Conservation (phyloP, 2,797 vertebrate species). For the Gallirallus australis region DNA sequence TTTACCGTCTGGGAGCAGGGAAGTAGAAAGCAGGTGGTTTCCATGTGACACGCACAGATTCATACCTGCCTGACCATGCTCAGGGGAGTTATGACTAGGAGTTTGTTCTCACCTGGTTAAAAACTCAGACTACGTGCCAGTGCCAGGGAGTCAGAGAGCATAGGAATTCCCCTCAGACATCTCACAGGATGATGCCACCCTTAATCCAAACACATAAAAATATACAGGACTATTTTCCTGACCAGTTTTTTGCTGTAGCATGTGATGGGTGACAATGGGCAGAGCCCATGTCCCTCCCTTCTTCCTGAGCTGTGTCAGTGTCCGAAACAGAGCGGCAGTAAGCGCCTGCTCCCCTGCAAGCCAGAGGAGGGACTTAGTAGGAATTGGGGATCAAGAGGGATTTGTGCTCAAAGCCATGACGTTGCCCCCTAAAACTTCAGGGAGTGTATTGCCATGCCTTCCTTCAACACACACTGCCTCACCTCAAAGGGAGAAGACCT, state of each 20-base stretch:
- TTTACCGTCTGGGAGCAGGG: background rate
- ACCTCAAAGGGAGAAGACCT: accelerated
- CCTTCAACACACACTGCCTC: background rate
- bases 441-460: background rate
- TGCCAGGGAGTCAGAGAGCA: background rate
- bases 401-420: background rate
- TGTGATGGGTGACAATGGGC: background rate
- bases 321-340: background rate
- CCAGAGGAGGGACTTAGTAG: background rate
- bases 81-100: background rate
- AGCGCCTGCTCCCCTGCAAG: background rate
- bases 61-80: background rate
- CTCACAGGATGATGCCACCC: background rate
- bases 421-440: background rate
- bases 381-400: background rate
- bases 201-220: background rate
- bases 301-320: accelerated
- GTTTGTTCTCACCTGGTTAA: background rate
- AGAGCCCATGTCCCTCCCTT: background rate
- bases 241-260: background rate
- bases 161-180: slow-evolving; percentile 3
- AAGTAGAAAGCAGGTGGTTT: background rate
- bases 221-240: background rate
- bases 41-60: background rate
- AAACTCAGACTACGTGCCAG: background rate